Base-by-base conservation (phyloP, 2,113 vertebrate species). In the Lates calcarifer region DNA sequence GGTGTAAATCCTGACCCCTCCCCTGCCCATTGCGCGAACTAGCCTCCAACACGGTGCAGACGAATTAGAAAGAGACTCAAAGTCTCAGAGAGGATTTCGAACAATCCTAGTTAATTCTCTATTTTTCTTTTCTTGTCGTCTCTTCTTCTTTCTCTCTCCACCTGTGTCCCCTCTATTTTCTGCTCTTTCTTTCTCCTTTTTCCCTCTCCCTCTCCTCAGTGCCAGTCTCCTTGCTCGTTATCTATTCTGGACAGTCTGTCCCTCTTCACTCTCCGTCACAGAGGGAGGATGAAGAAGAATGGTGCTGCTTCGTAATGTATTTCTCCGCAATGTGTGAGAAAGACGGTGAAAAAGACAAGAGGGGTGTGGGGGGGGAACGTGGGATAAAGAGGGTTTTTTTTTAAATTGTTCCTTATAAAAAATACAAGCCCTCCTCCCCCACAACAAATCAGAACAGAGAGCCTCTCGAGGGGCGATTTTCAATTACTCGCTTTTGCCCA, bases 231-330 rank as follows among this genome's bases (percentile, higher is more conserved):
- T 79, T 60, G 49, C 82, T 90, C 39, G 82, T 90, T 94, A 92
- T 90, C 90, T 89, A 87, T 90, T 92, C 90, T 74, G 91, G 87
- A 92, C 83, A 89, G 88, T 90, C 66, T 88, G 88, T 92, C 91
- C 89, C 91, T 91, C 82, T 86, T 88, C 85, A 67, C 82, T 79
- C 81, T 80, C 86, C 53, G 65, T 92, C 88, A 82, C 81, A 57
- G 67, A 87, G 79, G 78, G 84, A 88, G 74, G 74, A 87, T 86
- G 80, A 88, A 77, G 82, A 86, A 89, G 89, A 91, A 92, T 86
- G 87, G 66, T 74, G 77, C 83, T 79, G 91, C 79, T 90, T 90
- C 87, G 90, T 88, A 85, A 92, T 89, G 75, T 88, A 83, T 86
- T 89, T 91, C 82, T 81, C 83, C 10, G 29, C 83, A 85, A 80